These are phyloP conservation scores for Micromesistius poutassou DNA, from an alignment of 2,797 vertebrate genomes.

Conservation along the genomic window DNA sequence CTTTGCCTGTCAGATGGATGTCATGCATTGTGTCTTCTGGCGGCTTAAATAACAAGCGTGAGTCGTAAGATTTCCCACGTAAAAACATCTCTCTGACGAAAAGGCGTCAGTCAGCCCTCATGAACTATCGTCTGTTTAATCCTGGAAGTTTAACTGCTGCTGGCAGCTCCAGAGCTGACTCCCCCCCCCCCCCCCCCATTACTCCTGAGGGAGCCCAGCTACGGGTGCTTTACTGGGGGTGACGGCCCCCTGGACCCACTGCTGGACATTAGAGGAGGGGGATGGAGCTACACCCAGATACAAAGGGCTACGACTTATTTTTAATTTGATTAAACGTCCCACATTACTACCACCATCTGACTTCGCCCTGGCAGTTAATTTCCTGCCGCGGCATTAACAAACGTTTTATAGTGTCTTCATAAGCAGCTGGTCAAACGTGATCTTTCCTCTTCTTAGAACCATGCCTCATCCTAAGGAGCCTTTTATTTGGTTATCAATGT, in stretches of 20 bases:
- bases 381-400: constrained; percentile 56
- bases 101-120: background rate
- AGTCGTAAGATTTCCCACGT: too few relatives aligned
- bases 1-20: background rate
- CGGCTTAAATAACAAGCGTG: too few relatives aligned
- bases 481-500: constrained; percentile 71
- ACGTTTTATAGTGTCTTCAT: constrained; percentile 60
- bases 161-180: background rate
- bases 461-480: constrained; percentile 54
- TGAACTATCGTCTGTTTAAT: background rate
- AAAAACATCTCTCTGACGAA: background rate
- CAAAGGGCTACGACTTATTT: constrained; percentile 35
- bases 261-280: background rate
- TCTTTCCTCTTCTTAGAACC: constrained; percentile 56
- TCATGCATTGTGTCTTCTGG: background rate
- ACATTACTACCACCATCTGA: constrained; percentile 62
- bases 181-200: too few relatives aligned
- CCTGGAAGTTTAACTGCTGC: background rate
- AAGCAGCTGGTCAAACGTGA: constrained; percentile 55
- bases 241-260: background rate
- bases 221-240: background rate
- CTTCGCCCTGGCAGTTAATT: constrained; percentile 16
- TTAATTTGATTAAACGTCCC: constrained; percentile 11
- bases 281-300: background rate
- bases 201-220: too few relatives aligned